Percentiles rank a stretch among this genome's conserved stretches.
Conservation (phyloP, 2,113 vertebrate species). For the Aspidoscelis tigris region DNA sequence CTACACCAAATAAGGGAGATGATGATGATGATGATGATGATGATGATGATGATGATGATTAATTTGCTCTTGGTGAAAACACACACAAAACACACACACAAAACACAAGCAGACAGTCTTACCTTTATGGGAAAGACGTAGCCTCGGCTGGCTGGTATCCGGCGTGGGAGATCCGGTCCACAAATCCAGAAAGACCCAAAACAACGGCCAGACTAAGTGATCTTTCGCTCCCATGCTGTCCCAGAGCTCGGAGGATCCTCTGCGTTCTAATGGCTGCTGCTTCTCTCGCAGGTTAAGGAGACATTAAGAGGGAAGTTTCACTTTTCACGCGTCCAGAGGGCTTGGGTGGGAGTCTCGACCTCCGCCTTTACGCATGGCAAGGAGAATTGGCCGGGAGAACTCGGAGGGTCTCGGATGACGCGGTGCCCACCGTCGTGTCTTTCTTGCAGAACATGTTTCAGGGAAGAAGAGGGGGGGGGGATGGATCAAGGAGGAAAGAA, state of each 20-base stretch:
- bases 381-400: neutral
- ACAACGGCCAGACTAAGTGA: constrained; percentile 67
- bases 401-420: constrained; percentile 46
- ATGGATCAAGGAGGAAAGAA: constrained; percentile 4
- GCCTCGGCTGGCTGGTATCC: constrained; percentile 77
- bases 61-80: too few species aligned
- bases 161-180: constrained; percentile 61
- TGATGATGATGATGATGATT: too few species aligned
- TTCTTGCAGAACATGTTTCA: constrained; percentile 61
- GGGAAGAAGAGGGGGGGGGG: constrained; percentile 37
- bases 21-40: too few species aligned
- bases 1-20: too few species aligned
- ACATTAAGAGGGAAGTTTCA: constrained; percentile 45
- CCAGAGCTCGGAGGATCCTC: constrained; percentile 34
- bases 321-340: constrained; percentile 47
- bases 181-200: constrained; percentile 65
- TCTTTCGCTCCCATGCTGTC: constrained; percentile 69
- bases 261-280: neutral
- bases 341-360: neutral
- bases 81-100: neutral
- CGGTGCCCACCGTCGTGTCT: neutral
- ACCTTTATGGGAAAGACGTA: constrained; percentile 88
- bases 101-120: constrained; percentile 53
- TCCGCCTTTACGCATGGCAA: constrained; percentile 53
- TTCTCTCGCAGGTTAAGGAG: constrained; percentile 42